Evolutionary conservation across 2,113 vertebrate species (phyloP).

Genomic region (Oostethus manadensis): DNA sequence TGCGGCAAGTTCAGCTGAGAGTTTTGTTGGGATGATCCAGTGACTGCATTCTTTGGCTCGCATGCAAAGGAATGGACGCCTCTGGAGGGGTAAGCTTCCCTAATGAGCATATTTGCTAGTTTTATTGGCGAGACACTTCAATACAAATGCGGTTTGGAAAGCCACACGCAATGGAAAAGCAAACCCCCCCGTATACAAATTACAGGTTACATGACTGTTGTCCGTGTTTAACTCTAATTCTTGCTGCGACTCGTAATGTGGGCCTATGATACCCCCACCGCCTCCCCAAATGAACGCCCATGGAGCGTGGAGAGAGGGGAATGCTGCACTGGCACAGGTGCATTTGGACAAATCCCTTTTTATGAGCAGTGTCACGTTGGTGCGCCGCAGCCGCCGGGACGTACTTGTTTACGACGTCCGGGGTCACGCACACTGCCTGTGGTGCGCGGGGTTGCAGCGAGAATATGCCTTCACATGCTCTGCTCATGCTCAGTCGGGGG

Average conservation of each 20-base stretch:
- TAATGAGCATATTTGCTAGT: background rate
- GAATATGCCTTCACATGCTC: conserved; percentile 70
- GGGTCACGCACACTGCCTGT: conserved; percentile 54
- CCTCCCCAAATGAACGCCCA: conserved; percentile 8
- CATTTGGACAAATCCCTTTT: conserved; percentile 48
- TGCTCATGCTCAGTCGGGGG: conserved; percentile 64
- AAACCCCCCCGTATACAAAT: conserved; percentile 59
- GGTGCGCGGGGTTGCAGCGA: conserved; percentile 51
- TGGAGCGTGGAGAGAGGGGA: conserved; percentile 10
- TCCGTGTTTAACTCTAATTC: conserved; percentile 47
- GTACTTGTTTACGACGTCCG: conserved; percentile 55
- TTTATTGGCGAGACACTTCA: conserved; percentile 48
- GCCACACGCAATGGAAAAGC: conserved; percentile 61
- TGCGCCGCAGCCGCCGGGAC: conserved; percentile 44
- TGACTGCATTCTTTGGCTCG: conserved; percentile 37
- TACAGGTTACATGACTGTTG: conserved; percentile 63
- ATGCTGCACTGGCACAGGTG: conserved; percentile 56
- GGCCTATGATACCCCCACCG: conserved; percentile 23
- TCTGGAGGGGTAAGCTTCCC: conserved; percentile 11
- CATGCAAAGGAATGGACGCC: conserved; percentile 9
- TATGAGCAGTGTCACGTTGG: conserved; percentile 58
- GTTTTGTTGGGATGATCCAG: conserved; percentile 39
- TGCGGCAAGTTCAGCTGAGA: conserved; percentile 11
- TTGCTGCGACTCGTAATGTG: conserved; percentile 35
- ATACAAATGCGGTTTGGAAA: conserved; percentile 59